Conservation (phyloP, 2,888 invertebrate species). For the Luperina nickerlii region DNA sequence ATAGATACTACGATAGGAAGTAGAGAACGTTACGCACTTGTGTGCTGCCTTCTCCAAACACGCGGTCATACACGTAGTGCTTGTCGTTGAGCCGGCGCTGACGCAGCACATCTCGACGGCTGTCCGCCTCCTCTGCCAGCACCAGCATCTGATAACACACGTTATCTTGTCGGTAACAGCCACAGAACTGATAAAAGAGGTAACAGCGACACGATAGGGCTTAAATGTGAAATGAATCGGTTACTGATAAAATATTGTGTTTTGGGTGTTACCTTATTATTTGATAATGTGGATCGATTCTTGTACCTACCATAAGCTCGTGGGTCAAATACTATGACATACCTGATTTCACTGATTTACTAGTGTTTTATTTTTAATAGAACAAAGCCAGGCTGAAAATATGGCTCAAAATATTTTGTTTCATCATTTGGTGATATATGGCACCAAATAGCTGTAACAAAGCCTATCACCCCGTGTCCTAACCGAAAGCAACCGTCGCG, state of each 20-base stretch:
- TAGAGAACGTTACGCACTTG: constrained; percentile 91
- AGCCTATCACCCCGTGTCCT: background rate
- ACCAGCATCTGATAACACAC: constrained; percentile 81
- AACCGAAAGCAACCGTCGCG: background rate
- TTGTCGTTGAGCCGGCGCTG: constrained; percentile 93
- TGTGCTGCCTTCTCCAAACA: constrained; percentile 96
- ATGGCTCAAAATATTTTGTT: background rate
- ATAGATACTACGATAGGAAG: background rate
- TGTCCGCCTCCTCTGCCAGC: constrained; percentile 86
- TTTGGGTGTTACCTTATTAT: constrained; percentile 10
- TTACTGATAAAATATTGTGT: constrained; percentile 32
- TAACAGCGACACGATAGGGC: background rate
- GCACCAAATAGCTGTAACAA: background rate
- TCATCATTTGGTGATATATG: background rate
- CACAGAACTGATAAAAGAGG: background rate
- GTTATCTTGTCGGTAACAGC: constrained; percentile 28
- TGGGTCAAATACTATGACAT: background rate
- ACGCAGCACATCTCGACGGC: constrained; percentile 91
- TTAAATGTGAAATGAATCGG: constrained; percentile 32
- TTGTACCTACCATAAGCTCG: background rate
- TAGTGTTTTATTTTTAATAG: background rate
- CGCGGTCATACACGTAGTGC: constrained; percentile 97
- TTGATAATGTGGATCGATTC: background rate
- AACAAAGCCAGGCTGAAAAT: background rate
- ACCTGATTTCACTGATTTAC: background rate